Percentiles rank a stretch among this genome's conserved stretches.
phyloP scores from a whole-genome alignment of 2,113 vertebrate genomes.

The Nycticryphes semicollaris region DNA sequence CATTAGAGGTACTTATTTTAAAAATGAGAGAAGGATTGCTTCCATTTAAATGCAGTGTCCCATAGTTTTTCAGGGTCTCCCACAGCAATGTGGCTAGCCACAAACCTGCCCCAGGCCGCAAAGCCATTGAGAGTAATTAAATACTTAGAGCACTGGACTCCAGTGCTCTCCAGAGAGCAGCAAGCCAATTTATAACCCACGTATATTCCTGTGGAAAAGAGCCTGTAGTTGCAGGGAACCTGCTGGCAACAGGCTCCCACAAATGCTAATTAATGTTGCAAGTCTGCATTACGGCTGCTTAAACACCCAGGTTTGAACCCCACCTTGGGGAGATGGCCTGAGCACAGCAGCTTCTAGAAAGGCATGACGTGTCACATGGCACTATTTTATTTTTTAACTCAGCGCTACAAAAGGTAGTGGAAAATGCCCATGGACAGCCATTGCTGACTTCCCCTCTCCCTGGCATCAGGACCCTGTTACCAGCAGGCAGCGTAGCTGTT shows the following conservation, averaged over 20 bases:
- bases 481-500: background rate
- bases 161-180: background rate
- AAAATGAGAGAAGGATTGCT: background rate
- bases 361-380: background rate
- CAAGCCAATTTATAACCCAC: background rate
- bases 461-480: background rate
- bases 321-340: background rate
- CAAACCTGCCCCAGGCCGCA: background rate
- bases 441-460: background rate
- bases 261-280: background rate
- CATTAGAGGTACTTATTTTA: background rate
- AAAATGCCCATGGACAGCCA: background rate
- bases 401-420: background rate
- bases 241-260: background rate
- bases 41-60: background rate
- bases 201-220: background rate
- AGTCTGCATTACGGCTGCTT: background rate
- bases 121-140: slow-evolving; percentile 28
- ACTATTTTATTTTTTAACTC: background rate
- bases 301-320: background rate
- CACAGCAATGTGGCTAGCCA: background rate
- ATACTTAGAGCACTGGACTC: background rate
- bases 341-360: background rate
- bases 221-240: background rate
- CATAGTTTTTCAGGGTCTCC: background rate